Evolutionary conservation across 2,113 vertebrate genomes (phyloP), one percentile per base, ranked within the genome.

Genomic region (Felis chaus): DNA sequence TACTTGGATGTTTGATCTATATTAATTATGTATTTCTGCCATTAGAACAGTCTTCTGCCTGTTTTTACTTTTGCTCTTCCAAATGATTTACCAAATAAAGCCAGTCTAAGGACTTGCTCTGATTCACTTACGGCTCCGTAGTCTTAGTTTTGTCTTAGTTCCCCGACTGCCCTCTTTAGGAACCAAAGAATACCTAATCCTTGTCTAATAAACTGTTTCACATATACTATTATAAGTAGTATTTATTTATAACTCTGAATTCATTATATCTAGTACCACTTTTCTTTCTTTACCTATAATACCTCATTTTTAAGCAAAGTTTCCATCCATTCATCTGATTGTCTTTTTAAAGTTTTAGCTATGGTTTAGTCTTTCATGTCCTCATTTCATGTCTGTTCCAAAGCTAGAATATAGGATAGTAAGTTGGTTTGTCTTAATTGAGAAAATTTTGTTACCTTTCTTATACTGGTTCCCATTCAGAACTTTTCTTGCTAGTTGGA

Each of bases 401-500:
- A 68, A 80, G 10, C 48, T 78, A 91, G 31, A 78, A 25, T 91
- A 31, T 73, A 89, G 25, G 66, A 19, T 91, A 31, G 19, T 88
- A 73, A 33, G 5, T 53, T 48, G 10, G 19, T 53, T 88, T 68
- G 61, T 61, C 96, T 55, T 91, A 29, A 33, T 55, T 27, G 83
- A 79, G 36, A 86, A 93, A 91, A 25, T 87, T 74, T 80, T 39
- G n/a, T 95, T 89, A 61, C 6, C 8, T 86, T 92, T 90, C 65
- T 89, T 66, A 41, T 41, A 36, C 23, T 91, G 36, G 45, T 63
- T 90, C 9, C 84, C 13, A 50, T 83, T 95, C 45, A 57, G 33
- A 73, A 3, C n/a, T 95, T 95, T 92, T 69, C n/a, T 63, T 95
- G 83, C 81, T 41, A 27, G 25, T 76, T 15, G 21, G 25, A 68